Evolutionary conservation across 2,113 vertebrate genomes (phyloP), one percentile per base, ranked within the genome.

Genomic region (Prietella phreatophila): DNA sequence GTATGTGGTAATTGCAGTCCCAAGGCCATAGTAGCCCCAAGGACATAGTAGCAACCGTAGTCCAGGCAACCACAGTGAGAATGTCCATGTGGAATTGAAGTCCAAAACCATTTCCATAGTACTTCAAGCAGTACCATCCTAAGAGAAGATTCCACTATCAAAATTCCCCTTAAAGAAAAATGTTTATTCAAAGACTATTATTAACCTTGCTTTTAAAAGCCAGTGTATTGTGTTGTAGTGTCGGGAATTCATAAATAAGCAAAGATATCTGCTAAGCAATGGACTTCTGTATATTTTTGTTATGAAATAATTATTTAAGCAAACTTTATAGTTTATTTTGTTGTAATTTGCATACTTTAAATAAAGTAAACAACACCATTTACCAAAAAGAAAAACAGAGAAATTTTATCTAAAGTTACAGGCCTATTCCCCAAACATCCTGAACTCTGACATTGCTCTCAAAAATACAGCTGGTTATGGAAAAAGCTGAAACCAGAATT

Each of bases 401-500:
- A 27, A 33, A 55, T 71, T 7, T 55, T n/a, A 85, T 67, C 42
- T 27, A n/a, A 75, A 50, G 65, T 67, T 50, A 13, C 36, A 87
- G 17, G 20, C 65, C 22, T 71, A 71, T 30, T 27, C 17, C 14
- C 22, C 20, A 76, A 87, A 76, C 39, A 76, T 20, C 58, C 36
- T 78, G 60, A 88, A 78, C 87, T 84, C 85, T 58, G 85, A 71
- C 91, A 88, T 88, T 90, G 89, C 65, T 86, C 81, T 89, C 78
- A 88, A 91, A 85, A 90, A 91, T 47, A 92, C 89, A 88, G 82
- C 89, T 87, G 42, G 13, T 73, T 36, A 79, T 82, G 85, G 89
- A 92, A 88, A 93, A 93, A 91, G 69, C 85, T 89, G 91, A 81
- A 86, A 91, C 56, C 42, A 76, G 33, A 90, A 92, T 94, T 93